Base-by-base conservation (phyloP, 2,888 invertebrate genomes). In the Paralinhomoeus sp. region DNA sequence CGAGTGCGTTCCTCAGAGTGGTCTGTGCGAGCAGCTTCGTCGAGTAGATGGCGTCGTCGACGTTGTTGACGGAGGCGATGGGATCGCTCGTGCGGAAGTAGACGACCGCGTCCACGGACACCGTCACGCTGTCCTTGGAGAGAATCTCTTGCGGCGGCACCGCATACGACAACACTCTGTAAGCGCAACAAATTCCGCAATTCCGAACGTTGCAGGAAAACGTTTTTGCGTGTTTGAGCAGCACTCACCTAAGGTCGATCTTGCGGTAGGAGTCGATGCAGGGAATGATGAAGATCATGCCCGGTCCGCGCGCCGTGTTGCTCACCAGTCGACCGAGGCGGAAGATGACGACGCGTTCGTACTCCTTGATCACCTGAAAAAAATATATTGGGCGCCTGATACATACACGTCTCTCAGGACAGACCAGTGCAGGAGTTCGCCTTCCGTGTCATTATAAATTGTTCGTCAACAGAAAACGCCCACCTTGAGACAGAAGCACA, bases 211-310 rank as follows among this genome's bases (percentile, higher is more conserved):
- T n/a, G n/a, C n/a, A n/a, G n/a, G n/a, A n/a, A n/a, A n/a, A n/a
- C n/a, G 27, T 27, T 27, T 9, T 27, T 27, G 7, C 27, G 12
- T 12, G 7, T 12, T 27, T 36, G 9, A 5, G 3, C 36, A 3
- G 27, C 15, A 40, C 49, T 31, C 13, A 54, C 55, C 93, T 75
- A 49, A 93, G 71, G 63, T 93, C 91, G 23, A 93, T 85, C 50
- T 84, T 77, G 24, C 82, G 80, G 63, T 89, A 91, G 33, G 63
- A 66, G 50, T 72, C 91, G 59, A 89, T 82, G 69, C 89, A 91
- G 0, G 89, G 91, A 51, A 91, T 70, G 49, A 89, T 82, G 71
- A 91, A 91, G 69, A 91, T 89, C 57, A 91, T 83, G 45, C 89
- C 64, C 3, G 66, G 66, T 1, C 84, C 84, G 51, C 78, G 69